These are phyloP conservation scores for Rhynchotus rufescens DNA, from an alignment of 2,797 vertebrate species.

Conservation along the genomic window DNA sequence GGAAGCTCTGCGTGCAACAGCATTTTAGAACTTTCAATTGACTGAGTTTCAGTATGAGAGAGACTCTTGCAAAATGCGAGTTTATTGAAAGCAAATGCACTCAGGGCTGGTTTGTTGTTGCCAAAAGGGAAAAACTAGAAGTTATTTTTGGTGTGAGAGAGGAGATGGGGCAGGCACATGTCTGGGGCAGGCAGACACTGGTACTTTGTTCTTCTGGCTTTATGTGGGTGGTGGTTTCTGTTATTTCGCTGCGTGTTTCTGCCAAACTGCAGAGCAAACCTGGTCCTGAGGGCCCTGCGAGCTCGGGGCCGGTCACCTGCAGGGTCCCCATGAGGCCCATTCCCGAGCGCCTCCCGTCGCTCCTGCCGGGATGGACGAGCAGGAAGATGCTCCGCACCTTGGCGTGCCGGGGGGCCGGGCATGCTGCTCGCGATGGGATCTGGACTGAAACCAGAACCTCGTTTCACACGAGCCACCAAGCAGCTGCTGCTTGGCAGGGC, in stretches of 20 bases:
- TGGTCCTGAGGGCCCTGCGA: slow-evolving; percentile 36
- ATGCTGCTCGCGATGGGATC: background rate
- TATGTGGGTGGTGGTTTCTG: slow-evolving; percentile 70
- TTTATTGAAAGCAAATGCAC: slow-evolving; percentile 60
- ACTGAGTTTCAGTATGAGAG: slow-evolving; percentile 15
- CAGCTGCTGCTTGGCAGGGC: slow-evolving; percentile 64
- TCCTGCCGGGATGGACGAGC: background rate
- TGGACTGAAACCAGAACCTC: slow-evolving; percentile 43
- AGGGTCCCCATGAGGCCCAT: background rate
- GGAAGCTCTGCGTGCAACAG: background rate
- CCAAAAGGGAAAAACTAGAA: slow-evolving; percentile 62
- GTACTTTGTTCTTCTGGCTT: slow-evolving; percentile 69
- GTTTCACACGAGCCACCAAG: background rate
- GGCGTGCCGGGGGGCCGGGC: slow-evolving; percentile 17
- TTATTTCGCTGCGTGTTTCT: slow-evolving; percentile 39
- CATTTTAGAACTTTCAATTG: slow-evolving; percentile 14
- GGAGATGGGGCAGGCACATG: slow-evolving; percentile 59
- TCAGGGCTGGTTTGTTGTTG: slow-evolving; percentile 46
- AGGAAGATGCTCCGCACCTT: slow-evolving; percentile 15
- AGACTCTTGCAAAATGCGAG: slow-evolving; percentile 23
- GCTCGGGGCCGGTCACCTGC: background rate
- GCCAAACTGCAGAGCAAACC: slow-evolving; percentile 65
- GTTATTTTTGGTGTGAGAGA: slow-evolving; percentile 62
- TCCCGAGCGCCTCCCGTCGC: background rate
- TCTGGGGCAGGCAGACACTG: slow-evolving; percentile 68